Evolutionary conservation across 2,113 vertebrate genomes (phyloP), one percentile per base, ranked within the genome.

Genomic region (Sphaerodactylus townsendi): DNA sequence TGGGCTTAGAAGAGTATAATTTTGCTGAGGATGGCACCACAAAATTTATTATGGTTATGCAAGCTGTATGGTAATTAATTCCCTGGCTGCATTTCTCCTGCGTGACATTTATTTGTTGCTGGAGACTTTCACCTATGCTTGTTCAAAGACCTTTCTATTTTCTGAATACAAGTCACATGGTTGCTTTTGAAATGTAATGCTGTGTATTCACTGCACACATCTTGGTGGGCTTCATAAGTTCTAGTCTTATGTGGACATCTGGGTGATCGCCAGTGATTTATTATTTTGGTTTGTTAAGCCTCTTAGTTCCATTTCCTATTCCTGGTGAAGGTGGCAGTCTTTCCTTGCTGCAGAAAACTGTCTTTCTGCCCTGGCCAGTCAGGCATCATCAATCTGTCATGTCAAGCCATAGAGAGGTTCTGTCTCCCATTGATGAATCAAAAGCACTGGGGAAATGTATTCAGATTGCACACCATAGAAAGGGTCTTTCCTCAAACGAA

Each of bases 331-430:
- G 56, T 56, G 76, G 23, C 46, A 50, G 64, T 39, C 37, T 81
- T 93, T 88, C 82, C 76, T 87, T 28, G 93, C 75, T 86, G 74
- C 73, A 84, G 82, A 86, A 93, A 90, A 86, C 91, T 90, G 78
- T 82, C 85, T 84, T 93, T 91, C 87, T 94, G 80, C 90, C 46
- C 82, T 92, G 82, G 89, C 87, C 76, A 82, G 82, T 94, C 82
- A 90, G 86, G 89, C 83, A 53, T 93, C 94, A 93, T 94, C 91
- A 94, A 89, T 95, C 94, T 95, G 80, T 85, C 82, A 85, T 90
- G 92, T 94, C 90, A 94, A 91, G 75, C 86, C 78, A 90, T 64
- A 94, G 39, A 93, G 91, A 95, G 88, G 86, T 92, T 93, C 91
- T 66, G 23, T 95, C 62, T 93, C 88, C 94, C 94, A 90, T 92